Conservation (phyloP, 2,888 invertebrate species). For the Dichetophora obliterata region DNA sequence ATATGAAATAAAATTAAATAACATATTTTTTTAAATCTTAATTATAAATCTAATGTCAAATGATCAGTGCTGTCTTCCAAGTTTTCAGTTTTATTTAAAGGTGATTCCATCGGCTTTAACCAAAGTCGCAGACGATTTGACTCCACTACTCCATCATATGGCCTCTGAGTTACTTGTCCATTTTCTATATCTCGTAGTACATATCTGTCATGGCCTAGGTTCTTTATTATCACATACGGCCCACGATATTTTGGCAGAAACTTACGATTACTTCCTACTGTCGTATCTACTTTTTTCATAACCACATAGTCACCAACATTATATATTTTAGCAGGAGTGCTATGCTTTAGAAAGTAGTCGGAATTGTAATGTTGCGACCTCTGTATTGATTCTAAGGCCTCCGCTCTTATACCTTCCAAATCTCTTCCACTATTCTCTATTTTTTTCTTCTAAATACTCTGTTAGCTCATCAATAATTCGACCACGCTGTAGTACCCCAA, state of each 20-base stretch:
- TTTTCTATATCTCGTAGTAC: too few species aligned
- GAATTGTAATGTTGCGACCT: not conserved
- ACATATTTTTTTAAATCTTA: not conserved
- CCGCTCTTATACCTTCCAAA: not conserved
- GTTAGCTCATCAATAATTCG: slow-evolving; percentile 3
- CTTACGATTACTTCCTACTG: slow-evolving; percentile 23
- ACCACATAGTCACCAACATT: not conserved
- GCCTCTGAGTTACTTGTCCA: too few species aligned
- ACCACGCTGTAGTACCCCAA: slow-evolving; percentile 11
- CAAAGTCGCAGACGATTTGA: not conserved
- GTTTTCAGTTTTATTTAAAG: too few species aligned
- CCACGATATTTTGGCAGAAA: slow-evolving; percentile 6
- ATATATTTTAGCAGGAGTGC: not conserved
- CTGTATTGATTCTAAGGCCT: not conserved
- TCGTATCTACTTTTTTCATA: too few species aligned
- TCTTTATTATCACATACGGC: slow-evolving; percentile 10
- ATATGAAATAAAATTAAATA: not conserved
- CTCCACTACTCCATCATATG: slow-evolving; percentile 1
- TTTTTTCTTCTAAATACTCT: slow-evolving; percentile 13
- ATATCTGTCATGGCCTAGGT: too few species aligned
- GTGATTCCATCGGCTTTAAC: too few species aligned
- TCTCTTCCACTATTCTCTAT: not conserved
- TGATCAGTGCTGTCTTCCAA: too few species aligned
- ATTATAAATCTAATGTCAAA: too few species aligned
- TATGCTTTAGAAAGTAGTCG: not conserved